A percentile compares a stretch with the other conserved stretches of the same genome.
Evolutionary conservation across 2,888 invertebrate species (phyloP).

Genomic region (Andrena praecox): DNA sequence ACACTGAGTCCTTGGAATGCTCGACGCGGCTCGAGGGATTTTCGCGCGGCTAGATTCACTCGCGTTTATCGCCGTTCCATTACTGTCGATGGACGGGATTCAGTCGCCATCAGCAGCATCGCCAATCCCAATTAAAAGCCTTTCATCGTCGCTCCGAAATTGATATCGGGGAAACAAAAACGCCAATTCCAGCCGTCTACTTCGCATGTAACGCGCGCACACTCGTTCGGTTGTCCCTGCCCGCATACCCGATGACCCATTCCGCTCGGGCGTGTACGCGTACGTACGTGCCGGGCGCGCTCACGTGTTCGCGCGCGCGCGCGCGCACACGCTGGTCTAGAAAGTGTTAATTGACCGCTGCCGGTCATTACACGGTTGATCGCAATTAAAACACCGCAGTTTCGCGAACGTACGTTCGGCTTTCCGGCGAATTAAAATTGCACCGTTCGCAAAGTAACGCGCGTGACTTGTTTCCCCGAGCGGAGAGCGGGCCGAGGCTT

Average conservation of each 20-base stretch:
- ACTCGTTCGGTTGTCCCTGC: slow-evolving; percentile 58
- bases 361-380: slow-evolving; percentile 80
- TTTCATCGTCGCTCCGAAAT: slow-evolving; percentile 79
- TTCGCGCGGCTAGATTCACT: slow-evolving; percentile 58
- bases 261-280: not conserved
- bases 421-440: slow-evolving; percentile 57
- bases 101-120: slow-evolving; percentile 66
- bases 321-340: slow-evolving; percentile 49
- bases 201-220: slow-evolving; percentile 66
- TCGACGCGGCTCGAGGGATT: slow-evolving; percentile 36
- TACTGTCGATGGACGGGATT: slow-evolving; percentile 68
- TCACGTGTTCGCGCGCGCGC: slow-evolving; percentile 22
- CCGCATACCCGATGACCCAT: slow-evolving; percentile 11
- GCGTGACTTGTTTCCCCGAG: not conserved
- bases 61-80: slow-evolving; percentile 70
- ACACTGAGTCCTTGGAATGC: slow-evolving; percentile 14
- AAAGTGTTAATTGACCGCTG: slow-evolving; percentile 82
- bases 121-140: slow-evolving; percentile 79
- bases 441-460: slow-evolving; percentile 27
- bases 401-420: slow-evolving; percentile 59
- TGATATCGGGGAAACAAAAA: slow-evolving; percentile 83
- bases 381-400: slow-evolving; percentile 74
- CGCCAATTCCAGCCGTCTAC: slow-evolving; percentile 82
- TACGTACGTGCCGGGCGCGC: slow-evolving; percentile 9
- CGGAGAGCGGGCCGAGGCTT: not conserved